Evolutionary conservation across 37 sponge, comb jelly and placozoan species (phyloP), one percentile per base, ranked within the genome.

Genomic region (Theonella swinhoei): DNA sequence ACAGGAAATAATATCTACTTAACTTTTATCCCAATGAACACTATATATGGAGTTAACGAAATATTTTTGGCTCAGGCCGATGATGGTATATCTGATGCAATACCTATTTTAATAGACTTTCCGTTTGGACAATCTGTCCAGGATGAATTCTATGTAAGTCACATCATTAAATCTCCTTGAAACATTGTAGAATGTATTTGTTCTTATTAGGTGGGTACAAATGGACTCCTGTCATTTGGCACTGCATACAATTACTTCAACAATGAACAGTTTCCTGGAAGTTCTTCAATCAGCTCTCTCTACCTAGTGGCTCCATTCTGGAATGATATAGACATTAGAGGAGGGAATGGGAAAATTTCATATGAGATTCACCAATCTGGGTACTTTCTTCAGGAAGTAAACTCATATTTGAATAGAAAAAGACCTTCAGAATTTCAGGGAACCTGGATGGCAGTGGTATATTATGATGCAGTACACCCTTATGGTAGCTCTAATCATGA

Each of bases 231-330:
- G 4, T 66, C 79, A 3, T 79, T 79, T 79, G 79, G 42, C 26
- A 62, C 54, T 47, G 54, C 54, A 7, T 47, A 47, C 14, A 14
- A 14, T 14, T 47, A 47, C 14, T 47, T 17, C 54, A 17, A 17
- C 54, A 47, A 47, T 14, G 11, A 47, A 47, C 54, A 7, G 14
- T 47, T 47, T 47, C 54, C 54, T 47, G 54, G 14, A 7, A 17
- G 7, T 47, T 47, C 54, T 17, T n/a, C n/a, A n/a, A n/a, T n/a
- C n/a, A n/a, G n/a, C n/a, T n/a, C n/a, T n/a, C 54, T 29, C 25
- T 47, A 28, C 26, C 23, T 75, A 24, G 68, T 90, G 63, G 91
- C 91, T 43, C 91, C 91, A 22, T 90, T 75, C 78, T 90, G 91
- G 91, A 65, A 75, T 20, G 91, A 90, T 54, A 14, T 47, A 17